Percentiles rank a stretch among this genome's conserved stretches.
These are phyloP conservation scores for Glaucidium brasilianum DNA, from an alignment of 2,113 vertebrate genomes.

Conservation along the genomic window DNA sequence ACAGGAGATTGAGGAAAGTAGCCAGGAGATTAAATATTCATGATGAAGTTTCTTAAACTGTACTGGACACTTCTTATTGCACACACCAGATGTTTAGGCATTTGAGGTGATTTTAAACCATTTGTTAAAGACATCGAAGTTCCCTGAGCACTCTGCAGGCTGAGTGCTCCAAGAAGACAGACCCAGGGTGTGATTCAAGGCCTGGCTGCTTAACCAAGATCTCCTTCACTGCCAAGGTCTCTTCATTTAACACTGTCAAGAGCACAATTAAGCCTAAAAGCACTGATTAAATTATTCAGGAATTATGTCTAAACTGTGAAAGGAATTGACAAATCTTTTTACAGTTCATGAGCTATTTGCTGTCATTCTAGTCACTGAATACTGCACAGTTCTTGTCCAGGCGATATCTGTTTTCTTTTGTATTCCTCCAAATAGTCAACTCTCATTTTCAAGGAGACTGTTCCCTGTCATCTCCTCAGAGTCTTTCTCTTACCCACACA, in stretches of 20 bases:
- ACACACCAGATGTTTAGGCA: not conserved
- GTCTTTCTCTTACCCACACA: not conserved
- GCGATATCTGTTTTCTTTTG: not conserved
- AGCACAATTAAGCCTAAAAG: not conserved
- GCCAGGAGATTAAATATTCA: not conserved
- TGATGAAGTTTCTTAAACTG: not conserved
- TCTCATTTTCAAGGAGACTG: not conserved
- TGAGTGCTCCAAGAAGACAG: not conserved
- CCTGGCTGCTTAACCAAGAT: fast-evolving
- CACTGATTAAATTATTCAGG: not conserved
- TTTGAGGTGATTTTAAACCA: not conserved
- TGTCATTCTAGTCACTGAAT: not conserved
- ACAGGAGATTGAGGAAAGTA: not conserved
- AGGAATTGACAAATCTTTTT: not conserved
- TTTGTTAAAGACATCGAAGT: not conserved
- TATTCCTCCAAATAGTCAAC: not conserved
- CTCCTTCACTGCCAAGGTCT: not conserved
- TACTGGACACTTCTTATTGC: not conserved
- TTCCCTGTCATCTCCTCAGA: not conserved
- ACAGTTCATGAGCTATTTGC: not conserved
- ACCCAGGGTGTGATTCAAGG: not conserved
- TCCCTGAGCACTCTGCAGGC: not conserved
- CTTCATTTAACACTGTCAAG: not conserved
- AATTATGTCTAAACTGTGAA: not conserved
- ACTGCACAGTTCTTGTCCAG: not conserved